Percentiles rank a stretch among this genome's conserved stretches.
phyloP scores from a whole-genome alignment of 2,888 invertebrate species.

The Ecdyonurus torrentis region DNA sequence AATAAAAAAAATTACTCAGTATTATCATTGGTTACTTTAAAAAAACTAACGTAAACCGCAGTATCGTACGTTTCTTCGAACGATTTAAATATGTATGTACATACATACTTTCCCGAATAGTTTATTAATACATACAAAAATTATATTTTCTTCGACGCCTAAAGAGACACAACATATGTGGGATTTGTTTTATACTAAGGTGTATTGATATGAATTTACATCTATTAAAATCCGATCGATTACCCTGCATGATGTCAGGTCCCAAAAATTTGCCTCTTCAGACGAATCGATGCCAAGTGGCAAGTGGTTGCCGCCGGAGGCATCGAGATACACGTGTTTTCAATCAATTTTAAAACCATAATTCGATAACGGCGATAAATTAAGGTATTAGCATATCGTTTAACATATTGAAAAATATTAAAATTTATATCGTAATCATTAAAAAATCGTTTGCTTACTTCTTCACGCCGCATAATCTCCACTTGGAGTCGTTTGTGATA shows the following conservation, averaged over 20 bases:
- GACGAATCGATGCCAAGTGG: neutral
- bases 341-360: neutral
- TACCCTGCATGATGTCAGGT: neutral
- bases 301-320: neutral
- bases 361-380: too few relatives aligned
- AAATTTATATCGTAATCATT: neutral
- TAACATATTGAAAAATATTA: too few relatives aligned
- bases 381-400: too few relatives aligned
- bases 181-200: too few relatives aligned
- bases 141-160: too few relatives aligned
- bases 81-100: neutral
- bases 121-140: too few relatives aligned
- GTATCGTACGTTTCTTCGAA: too few relatives aligned
- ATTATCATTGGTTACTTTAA: too few relatives aligned
- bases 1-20: too few relatives aligned
- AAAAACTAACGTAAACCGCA: neutral
- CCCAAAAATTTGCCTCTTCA: neutral
- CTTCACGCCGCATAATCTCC: slow-evolving; percentile 92
- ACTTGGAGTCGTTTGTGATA: slow-evolving; percentile 87
- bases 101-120: too few relatives aligned
- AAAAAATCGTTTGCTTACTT: slow-evolving; percentile 51
- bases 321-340: neutral
- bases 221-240: neutral
- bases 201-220: too few relatives aligned
- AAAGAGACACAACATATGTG: too few relatives aligned